Percentiles rank a stretch among this genome's conserved stretches.
phyloP scores from a whole-genome alignment of 2,888 invertebrate genomes.

The Stegana nigrithorax region DNA sequence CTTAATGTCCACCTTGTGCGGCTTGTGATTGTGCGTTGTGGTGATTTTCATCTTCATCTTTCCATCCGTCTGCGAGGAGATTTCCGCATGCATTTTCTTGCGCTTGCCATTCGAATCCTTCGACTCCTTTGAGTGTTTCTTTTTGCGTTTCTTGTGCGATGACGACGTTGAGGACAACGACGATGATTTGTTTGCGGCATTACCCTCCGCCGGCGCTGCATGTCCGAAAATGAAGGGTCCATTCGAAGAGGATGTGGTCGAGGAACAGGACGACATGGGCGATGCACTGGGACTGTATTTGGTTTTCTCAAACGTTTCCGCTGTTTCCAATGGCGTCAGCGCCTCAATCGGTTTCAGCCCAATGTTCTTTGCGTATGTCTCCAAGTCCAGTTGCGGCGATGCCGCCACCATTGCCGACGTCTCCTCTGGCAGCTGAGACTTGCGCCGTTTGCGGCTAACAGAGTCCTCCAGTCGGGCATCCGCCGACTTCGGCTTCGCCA shows the following conservation, averaged over 20 bases:
- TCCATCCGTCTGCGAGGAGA: constrained; percentile 68
- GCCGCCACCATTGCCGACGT: constrained; percentile 18
- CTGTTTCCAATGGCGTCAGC: not conserved
- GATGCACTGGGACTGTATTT: constrained; percentile 64
- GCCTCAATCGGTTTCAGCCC: constrained; percentile 65
- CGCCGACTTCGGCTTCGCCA: constrained; percentile 59
- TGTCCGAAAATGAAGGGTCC: constrained; percentile 45
- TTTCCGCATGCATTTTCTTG: constrained; percentile 72
- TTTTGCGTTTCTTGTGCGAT: constrained; percentile 72
- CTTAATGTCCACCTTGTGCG: constrained; percentile 55
- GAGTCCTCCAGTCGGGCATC: constrained; percentile 48
- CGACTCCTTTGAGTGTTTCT: constrained; percentile 72
- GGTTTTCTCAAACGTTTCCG: constrained; percentile 30
- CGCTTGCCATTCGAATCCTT: constrained; percentile 68
- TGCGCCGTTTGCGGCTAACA: constrained; percentile 37
- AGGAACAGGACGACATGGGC: constrained; percentile 62
- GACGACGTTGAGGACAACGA: constrained; percentile 37
- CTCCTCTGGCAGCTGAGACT: constrained; percentile 52
- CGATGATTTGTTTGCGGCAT: constrained; percentile 25
- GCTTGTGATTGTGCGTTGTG: constrained; percentile 55
- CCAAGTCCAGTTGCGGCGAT: constrained; percentile 57
- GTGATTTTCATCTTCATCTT: constrained; percentile 72
- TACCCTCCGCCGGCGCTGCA: constrained; percentile 25
- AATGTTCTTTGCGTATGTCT: constrained; percentile 67
- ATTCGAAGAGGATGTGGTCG: constrained; percentile 54